Conservation (phyloP, 1,140 invertebrate genomes). For the Lithobius niger region DNA sequence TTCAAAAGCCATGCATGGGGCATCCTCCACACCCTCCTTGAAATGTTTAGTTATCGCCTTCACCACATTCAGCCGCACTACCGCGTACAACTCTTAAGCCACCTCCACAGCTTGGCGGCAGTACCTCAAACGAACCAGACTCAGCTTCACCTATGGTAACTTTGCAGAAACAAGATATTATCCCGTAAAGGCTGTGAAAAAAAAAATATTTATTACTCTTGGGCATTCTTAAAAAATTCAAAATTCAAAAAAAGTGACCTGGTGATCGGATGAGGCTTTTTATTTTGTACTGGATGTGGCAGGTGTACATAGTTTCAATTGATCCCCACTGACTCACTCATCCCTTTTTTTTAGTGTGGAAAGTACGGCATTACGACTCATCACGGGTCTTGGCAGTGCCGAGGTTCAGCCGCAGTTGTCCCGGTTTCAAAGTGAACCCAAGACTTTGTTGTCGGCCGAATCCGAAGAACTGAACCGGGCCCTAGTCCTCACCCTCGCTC, state of each 20-base stretch:
- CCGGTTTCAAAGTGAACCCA: constrained; percentile 70
- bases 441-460: constrained; percentile 76
- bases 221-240: constrained; percentile 9
- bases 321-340: too few species aligned
- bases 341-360: constrained; percentile 53
- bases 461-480: constrained; percentile 89
- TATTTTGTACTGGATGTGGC: too few species aligned
- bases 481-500: constrained; percentile 78
- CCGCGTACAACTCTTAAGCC: constrained; percentile 73
- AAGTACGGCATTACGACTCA: constrained; percentile 78
- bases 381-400: constrained; percentile 76
- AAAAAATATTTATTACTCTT: constrained; percentile 1
- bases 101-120: constrained; percentile 70
- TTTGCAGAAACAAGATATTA: too few species aligned
- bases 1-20: constrained; percentile 82
- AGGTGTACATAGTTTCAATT: too few species aligned
- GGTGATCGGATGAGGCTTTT: too few species aligned
- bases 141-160: constrained; percentile 79
- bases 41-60: constrained; percentile 93
- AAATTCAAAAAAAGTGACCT: too few species aligned
- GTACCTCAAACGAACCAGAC: constrained; percentile 88
- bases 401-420: constrained; percentile 84
- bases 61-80: constrained; percentile 94
- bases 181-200: constrained; percentile 3
- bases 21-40: constrained; percentile 80